Percentiles rank a stretch among this genome's conserved stretches.
Evolutionary conservation across 2,888 invertebrate species (phyloP).

Genomic region (Brenthis daphne): DNA sequence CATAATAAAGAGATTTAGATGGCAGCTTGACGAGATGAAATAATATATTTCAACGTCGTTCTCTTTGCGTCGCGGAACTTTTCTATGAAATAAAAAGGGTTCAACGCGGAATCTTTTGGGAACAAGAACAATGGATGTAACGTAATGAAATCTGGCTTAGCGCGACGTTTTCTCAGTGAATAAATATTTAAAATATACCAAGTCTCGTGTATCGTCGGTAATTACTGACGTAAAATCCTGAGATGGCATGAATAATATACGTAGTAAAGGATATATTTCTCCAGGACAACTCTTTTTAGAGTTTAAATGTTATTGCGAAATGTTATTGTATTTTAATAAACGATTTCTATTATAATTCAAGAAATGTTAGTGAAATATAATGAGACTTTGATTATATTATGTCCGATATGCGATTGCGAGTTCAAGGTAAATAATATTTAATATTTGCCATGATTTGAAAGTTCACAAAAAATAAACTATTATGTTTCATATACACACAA

Average conservation of each 20-base stretch:
- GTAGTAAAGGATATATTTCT: background rate
- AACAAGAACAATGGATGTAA: slow-evolving; percentile 23
- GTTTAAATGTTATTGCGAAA: too few species aligned
- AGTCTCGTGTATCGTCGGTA: background rate
- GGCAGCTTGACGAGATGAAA: slow-evolving; percentile 20
- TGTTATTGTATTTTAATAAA: too few species aligned
- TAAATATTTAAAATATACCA: slow-evolving; percentile 25
- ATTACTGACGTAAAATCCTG: background rate
- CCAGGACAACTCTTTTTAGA: too few species aligned
- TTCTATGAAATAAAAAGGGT: slow-evolving; percentile 28
- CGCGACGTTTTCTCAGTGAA: slow-evolving; percentile 9
- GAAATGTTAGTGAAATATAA: too few species aligned
- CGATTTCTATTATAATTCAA: too few species aligned
- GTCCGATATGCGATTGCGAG: too few species aligned
- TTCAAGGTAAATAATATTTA: too few species aligned
- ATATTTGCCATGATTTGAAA: too few species aligned
- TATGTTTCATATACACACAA: too few species aligned
- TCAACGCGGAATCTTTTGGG: slow-evolving; percentile 17
- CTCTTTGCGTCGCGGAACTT: slow-evolving; percentile 19
- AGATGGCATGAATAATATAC: background rate
- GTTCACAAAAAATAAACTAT: too few species aligned
- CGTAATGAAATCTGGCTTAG: slow-evolving; percentile 27
- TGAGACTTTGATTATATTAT: too few species aligned
- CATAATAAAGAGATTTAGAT: slow-evolving; percentile 20
- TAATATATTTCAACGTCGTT: slow-evolving; percentile 18